Conservation (phyloP, 2,797 vertebrate species). For the Artibeus lituratus region DNA sequence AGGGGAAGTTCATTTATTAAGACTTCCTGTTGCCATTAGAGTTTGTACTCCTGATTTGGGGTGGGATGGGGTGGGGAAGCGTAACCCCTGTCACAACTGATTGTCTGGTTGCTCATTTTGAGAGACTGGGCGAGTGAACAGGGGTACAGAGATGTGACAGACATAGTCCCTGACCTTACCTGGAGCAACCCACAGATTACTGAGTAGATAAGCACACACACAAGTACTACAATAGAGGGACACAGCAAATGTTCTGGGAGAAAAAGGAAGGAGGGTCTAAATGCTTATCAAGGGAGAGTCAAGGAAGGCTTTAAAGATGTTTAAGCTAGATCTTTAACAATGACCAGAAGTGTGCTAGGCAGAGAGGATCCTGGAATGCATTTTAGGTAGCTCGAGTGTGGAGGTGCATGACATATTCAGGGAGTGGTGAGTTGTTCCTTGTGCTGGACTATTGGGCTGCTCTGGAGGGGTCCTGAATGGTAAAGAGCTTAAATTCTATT, state of each 20-base stretch:
- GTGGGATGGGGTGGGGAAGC: background rate
- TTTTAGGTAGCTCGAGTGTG: background rate
- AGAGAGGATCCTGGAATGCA: background rate
- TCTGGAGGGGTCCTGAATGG: background rate
- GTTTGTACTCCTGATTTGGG: background rate
- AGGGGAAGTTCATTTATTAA: constrained; percentile 9
- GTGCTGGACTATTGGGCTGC: background rate
- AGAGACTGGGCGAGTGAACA: constrained; percentile 8
- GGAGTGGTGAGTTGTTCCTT: background rate
- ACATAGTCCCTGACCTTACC: background rate
- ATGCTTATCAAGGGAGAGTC: background rate
- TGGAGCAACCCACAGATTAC: constrained; percentile 8
- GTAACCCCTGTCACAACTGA: background rate
- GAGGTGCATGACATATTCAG: background rate
- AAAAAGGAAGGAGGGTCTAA: constrained; percentile 16
- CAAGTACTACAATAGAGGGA: background rate
- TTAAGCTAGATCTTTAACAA: background rate
- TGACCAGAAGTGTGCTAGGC: background rate
- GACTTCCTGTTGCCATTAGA: constrained; percentile 24
- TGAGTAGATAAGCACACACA: background rate
- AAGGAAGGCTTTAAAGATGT: background rate
- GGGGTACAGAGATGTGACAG: constrained; percentile 11
- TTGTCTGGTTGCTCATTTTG: background rate
- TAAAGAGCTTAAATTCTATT: constrained; percentile 16
- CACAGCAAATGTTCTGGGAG: background rate